Percentiles rank a stretch among this genome's conserved stretches.
phyloP scores from a whole-genome alignment of 2,113 vertebrate species.

The Psittacula cyanocephala region DNA sequence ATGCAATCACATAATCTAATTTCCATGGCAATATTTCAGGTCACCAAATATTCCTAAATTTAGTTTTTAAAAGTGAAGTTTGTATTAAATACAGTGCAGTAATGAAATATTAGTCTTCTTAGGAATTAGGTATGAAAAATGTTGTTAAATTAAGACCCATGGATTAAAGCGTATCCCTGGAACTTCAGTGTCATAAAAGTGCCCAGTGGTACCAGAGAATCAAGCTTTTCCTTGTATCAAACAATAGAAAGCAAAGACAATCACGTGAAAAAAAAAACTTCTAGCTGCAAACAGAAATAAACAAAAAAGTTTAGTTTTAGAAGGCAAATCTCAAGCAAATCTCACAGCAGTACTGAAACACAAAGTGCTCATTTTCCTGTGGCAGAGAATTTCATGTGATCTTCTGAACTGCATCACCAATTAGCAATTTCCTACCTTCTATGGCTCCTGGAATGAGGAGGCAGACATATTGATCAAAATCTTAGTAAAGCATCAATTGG shows the following conservation, averaged over 20 bases:
- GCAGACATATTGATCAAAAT: slow-evolving; percentile 64
- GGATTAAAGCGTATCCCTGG: not conserved
- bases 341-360: not conserved
- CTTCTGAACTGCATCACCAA: slow-evolving; percentile 20
- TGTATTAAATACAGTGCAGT: not conserved
- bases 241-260: not conserved
- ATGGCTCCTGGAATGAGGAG: slow-evolving; percentile 2
- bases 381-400: not conserved
- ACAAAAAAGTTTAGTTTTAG: not conserved
- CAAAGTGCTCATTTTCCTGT: not conserved
- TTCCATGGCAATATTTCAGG: not conserved
- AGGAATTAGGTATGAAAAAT: not conserved
- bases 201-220: not conserved
- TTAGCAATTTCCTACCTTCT: slow-evolving; percentile 43
- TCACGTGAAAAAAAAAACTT: not conserved
- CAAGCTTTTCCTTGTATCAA: not conserved
- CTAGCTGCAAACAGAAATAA: not conserved
- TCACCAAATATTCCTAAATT: not conserved
- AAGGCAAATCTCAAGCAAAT: not conserved
- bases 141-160: not conserved
- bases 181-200: not conserved
- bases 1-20: not conserved
- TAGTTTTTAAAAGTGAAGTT: not conserved
- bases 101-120: not conserved
- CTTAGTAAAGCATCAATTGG: slow-evolving; percentile 33